Conservation (phyloP, 2,888 invertebrate species). For the Bugulina stolonifera region DNA sequence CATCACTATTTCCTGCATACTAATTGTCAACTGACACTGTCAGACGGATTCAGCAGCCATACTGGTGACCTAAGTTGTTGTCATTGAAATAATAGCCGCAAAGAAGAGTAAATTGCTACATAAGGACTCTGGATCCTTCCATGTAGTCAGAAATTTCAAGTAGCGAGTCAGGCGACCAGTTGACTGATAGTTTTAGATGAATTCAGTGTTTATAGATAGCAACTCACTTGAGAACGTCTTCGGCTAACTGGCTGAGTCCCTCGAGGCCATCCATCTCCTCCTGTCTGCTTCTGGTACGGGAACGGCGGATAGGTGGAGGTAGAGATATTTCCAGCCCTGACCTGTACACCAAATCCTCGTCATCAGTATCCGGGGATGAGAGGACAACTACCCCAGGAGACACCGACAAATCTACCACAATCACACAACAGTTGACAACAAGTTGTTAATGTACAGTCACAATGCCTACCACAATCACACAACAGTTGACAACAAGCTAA, state of each 20-base stretch:
- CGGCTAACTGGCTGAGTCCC: slow-evolving; percentile 15
- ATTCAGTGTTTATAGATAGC: too few relatives aligned
- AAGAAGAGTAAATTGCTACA: too few relatives aligned
- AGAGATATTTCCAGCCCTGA: background rate
- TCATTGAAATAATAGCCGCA: too few relatives aligned
- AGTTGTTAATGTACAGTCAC: too few relatives aligned
- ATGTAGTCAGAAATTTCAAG: too few relatives aligned
- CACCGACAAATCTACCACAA: background rate
- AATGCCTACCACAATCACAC: background rate
- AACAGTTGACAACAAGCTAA: background rate
- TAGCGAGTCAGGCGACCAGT: too few relatives aligned
- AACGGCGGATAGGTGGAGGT: background rate
- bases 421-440: background rate
- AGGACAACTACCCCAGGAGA: background rate
- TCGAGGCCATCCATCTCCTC: slow-evolving; percentile 8
- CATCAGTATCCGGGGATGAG: background rate
- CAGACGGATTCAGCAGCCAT: too few relatives aligned
- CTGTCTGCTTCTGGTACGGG: background rate
- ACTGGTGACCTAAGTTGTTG: too few relatives aligned
- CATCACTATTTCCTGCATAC: too few relatives aligned
- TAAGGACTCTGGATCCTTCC: too few relatives aligned
- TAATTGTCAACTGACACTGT: too few relatives aligned
- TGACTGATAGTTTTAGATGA: too few relatives aligned
- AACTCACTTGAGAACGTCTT: slow-evolving; percentile 1
- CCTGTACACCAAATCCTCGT: background rate